Evolutionary conservation across 2,797 vertebrate genomes (phyloP), one percentile per base, ranked within the genome.

Genomic region (Fringilla coelebs): DNA sequence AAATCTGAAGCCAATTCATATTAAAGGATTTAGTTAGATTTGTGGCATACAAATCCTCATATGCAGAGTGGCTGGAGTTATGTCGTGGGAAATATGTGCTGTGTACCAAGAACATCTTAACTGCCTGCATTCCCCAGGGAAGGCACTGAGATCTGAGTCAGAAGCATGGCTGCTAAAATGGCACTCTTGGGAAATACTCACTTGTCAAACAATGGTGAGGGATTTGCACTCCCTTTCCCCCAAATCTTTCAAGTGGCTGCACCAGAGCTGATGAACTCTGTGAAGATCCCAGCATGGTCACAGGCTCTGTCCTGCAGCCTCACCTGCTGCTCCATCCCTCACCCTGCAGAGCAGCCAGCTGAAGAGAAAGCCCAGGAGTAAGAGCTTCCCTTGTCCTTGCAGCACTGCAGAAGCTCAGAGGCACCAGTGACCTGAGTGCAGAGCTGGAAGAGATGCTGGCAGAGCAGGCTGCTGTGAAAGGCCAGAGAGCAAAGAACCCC

Each of bases 371-470:
- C 11, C 45, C 28, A 13, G 38, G 41, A 38, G 11, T 85, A 36
- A 93, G 58, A 46, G 6, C 5, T 19, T 90, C 26, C 34, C 58
- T 62, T 85, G 60, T 54, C 46, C 57, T 85, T 79, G 43, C 55
- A 99, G 99, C 99, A 8, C 96, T 99, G 93, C 96, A 85, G 57
- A 97, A 89, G 77, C 97, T 99, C 57, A 96, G 98, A 63, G 99
- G 98, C 41, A 97, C 96, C 45, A 91, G 93, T 8, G 98, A 98
- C 67, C 90, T 98, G 88, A 97, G 68, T 11, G 95, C 58, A 4
- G 99, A 99, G 97, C 96, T 99, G 55, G 98, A 98, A 28, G 99
- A 99, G 95, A 98, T 99, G 91, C 96, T 98, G 93, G 97, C 98
- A 78, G 98, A 99, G 65, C 98, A 98, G 83, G 97, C 97, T 4